Evolutionary conservation across 2,113 vertebrate species (phyloP).

Genomic region (Carassius carassius): DNA sequence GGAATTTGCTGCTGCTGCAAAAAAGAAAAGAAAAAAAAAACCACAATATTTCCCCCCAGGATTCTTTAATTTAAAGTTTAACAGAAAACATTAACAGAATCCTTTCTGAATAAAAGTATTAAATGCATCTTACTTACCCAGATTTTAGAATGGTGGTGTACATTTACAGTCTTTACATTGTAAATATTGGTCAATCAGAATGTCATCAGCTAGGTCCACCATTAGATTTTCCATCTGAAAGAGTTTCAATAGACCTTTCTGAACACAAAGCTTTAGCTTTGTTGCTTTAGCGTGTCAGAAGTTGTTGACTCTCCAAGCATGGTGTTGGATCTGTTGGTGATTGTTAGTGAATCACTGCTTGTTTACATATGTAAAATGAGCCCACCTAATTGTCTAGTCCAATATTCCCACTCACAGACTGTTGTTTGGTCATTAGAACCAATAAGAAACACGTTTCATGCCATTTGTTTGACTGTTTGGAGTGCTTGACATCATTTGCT

Average conservation of each 20-base stretch:
- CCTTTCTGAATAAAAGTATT: neutral
- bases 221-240: constrained; percentile 8
- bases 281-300: constrained; percentile 57
- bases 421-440: constrained; percentile 15
- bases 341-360: constrained; percentile 52
- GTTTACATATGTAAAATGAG: constrained; percentile 62
- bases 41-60: neutral
- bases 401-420: constrained; percentile 27
- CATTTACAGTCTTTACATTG: neutral
- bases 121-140: neutral
- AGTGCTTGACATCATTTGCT: neutral
- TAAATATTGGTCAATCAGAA: neutral
- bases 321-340: constrained; percentile 29
- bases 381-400: constrained; percentile 36
- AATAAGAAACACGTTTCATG: neutral
- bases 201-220: neutral
- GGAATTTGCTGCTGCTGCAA: neutral
- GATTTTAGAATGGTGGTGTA: neutral
- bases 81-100: neutral
- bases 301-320: constrained; percentile 65
- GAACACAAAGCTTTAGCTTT: constrained; percentile 56
- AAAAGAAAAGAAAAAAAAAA: neutral
- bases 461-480: neutral
- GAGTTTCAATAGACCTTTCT: constrained; percentile 52
- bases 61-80: neutral